phyloP scores from a whole-genome alignment of 2,888 invertebrate genomes.

The Pyrrhosoma nymphula region DNA sequence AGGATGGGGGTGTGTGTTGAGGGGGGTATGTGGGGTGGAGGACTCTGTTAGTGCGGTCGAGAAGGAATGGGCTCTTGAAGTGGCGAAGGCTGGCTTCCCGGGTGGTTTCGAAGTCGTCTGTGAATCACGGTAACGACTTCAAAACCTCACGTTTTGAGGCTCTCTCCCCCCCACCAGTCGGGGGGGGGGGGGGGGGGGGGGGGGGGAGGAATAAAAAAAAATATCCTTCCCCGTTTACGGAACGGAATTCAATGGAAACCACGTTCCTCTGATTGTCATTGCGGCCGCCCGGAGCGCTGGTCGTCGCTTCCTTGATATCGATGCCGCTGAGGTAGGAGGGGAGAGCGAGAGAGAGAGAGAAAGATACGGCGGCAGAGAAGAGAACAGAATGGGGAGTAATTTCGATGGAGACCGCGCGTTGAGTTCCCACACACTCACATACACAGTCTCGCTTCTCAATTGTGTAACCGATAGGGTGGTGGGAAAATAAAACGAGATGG shows the following conservation, averaged over 20 bases:
- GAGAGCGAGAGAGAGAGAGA: neutral
- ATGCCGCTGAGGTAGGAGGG: neutral
- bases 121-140: slow-evolving; percentile 1
- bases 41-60: neutral
- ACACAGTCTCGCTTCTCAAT: neutral
- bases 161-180: too few relatives aligned
- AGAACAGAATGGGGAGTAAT: slow-evolving; percentile 13
- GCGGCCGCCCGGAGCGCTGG: slow-evolving; percentile 5
- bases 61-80: neutral
- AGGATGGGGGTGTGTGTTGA: too few relatives aligned
- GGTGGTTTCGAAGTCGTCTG: neutral
- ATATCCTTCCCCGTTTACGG: neutral
- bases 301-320: slow-evolving; percentile 11
- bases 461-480: slow-evolving; percentile 23
- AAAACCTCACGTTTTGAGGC: neutral
- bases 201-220: neutral
- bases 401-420: neutral
- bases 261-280: slow-evolving; percentile 9
- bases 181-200: too few relatives aligned
- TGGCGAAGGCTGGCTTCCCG: neutral
- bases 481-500: neutral
- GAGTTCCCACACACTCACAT: slow-evolving; percentile 27
- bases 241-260: slow-evolving; percentile 33
- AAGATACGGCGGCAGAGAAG: neutral
- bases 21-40: neutral